Evolutionary conservation across 2,797 vertebrate genomes (phyloP).

Genomic region (Toxotes lorentzi): DNA sequence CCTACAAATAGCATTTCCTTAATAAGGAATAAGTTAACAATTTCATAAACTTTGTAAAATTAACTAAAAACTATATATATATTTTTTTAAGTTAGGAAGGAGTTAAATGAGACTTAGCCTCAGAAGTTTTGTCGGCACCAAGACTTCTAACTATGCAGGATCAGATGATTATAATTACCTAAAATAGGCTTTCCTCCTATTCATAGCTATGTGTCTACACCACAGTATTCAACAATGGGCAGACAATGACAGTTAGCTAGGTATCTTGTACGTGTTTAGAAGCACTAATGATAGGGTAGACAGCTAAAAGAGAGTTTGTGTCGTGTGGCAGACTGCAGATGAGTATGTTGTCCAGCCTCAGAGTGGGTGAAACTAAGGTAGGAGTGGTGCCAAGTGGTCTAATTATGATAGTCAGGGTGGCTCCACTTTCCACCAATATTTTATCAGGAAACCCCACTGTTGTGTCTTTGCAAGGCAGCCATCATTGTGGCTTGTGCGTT

Average conservation of each 20-base stretch:
- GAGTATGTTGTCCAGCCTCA: conserved; percentile 64
- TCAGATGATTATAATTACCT: conserved; percentile 66
- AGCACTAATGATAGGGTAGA: conserved; percentile 73
- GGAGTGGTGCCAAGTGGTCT: conserved; percentile 56
- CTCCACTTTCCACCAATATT: conserved; percentile 68
- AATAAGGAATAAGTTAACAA: background rate
- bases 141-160: conserved; percentile 57
- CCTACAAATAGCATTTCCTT: background rate
- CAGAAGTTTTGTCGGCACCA: conserved; percentile 40
- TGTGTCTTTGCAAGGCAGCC: conserved; percentile 49
- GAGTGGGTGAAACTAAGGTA: conserved; percentile 58
- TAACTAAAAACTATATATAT: background rate
- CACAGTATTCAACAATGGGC: conserved; percentile 68
- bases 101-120: conserved; percentile 35
- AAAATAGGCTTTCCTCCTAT: conserved; percentile 70
- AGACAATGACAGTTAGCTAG: conserved; percentile 57
- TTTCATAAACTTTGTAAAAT: background rate
- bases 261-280: conserved; percentile 68
- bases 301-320: conserved; percentile 66
- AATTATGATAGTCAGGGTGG: conserved; percentile 67
- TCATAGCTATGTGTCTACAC: conserved; percentile 67
- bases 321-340: conserved; percentile 75
- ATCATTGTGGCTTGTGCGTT: conserved; percentile 48
- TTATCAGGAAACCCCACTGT: conserved; percentile 60
- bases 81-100: conserved; percentile 29